Conservation (phyloP, 2,888 invertebrate species). For the Pyrrhia umbra region DNA sequence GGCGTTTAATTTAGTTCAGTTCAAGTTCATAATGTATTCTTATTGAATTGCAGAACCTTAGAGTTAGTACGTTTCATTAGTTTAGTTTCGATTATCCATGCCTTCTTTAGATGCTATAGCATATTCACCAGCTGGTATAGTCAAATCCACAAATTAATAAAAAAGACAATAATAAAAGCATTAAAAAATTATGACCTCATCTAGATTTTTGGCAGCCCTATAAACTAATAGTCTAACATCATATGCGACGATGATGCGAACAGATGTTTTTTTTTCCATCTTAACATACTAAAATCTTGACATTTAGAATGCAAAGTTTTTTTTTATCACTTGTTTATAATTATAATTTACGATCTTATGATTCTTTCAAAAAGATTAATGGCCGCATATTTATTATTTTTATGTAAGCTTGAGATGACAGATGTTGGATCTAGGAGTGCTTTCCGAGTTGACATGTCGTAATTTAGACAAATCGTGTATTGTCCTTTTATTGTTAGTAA, state of each 20-base stretch:
- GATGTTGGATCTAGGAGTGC: constrained; percentile 36
- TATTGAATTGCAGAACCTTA: background rate
- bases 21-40: constrained; percentile 26
- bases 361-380: constrained; percentile 60
- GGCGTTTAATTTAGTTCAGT: constrained; percentile 36
- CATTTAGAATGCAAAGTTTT: constrained; percentile 51
- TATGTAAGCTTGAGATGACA: constrained; percentile 47
- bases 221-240: constrained; percentile 26
- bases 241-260: constrained; percentile 11
- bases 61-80: background rate
- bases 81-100: background rate
- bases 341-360: constrained; percentile 59
- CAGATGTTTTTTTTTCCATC: constrained; percentile 57
- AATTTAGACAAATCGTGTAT: constrained; percentile 53
- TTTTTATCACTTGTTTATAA: constrained; percentile 55
- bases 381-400: constrained; percentile 54
- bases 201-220: constrained; percentile 24
- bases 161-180: too few species aligned
- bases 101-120: too few species aligned
- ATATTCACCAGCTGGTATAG: too few species aligned
- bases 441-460: constrained; percentile 42
- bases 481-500: constrained; percentile 41
- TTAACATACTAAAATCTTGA: constrained; percentile 47
- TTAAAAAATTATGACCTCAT: background rate
- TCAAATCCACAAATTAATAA: too few species aligned